Conservation (phyloP, 2,888 invertebrate genomes). For the Drosophila algonquin region DNA sequence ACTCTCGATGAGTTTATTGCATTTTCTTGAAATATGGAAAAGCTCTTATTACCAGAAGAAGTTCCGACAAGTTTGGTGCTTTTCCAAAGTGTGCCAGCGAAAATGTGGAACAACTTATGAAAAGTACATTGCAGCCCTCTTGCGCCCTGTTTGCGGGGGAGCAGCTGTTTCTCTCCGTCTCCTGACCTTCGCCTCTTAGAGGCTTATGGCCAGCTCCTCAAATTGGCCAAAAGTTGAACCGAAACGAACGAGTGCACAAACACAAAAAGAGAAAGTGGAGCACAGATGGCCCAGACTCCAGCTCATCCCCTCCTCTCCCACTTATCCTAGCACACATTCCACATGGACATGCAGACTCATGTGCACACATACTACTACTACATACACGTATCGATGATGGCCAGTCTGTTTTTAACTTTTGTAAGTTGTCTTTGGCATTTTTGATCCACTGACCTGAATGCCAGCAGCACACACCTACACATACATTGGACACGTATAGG, state of each 20-base stretch:
- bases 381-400: constrained; percentile 29
- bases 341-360: background rate
- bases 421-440: constrained; percentile 64
- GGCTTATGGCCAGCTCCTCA: background rate
- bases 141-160: background rate
- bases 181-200: constrained; percentile 37
- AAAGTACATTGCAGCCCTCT: constrained; percentile 6
- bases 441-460: constrained; percentile 74
- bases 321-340: background rate
- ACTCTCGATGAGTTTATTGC: background rate
- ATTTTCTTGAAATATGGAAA: background rate
- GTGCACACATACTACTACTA: background rate
- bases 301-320: background rate
- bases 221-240: constrained; percentile 42
- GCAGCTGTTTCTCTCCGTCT: constrained; percentile 10
- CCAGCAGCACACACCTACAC: constrained; percentile 14
- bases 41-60: background rate
- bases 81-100: background rate
- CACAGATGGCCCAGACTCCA: constrained; percentile 36
- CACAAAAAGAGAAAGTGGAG: constrained; percentile 58
- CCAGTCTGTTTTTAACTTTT: constrained; percentile 61
- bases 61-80: background rate
- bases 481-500: constrained; percentile 28
- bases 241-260: constrained; percentile 26
- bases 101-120: background rate